These are phyloP conservation scores for Octopus bimaculoides DNA, from an alignment of 1,140 invertebrate species.

Conservation along the genomic window DNA sequence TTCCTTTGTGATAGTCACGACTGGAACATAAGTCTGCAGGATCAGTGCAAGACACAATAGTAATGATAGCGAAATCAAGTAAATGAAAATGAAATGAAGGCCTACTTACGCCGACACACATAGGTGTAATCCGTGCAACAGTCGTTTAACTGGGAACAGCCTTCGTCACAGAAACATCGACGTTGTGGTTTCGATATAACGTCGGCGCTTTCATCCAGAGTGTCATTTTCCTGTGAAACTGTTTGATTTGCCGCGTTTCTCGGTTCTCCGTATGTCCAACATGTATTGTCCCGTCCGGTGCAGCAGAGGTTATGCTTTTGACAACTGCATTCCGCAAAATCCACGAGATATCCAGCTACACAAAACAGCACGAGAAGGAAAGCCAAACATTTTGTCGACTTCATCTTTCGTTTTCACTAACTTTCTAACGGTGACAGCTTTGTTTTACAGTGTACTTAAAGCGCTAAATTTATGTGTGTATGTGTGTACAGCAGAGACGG, in stretches of 20 bases:
- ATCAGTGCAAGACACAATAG: too few species aligned
- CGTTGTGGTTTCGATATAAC: not conserved
- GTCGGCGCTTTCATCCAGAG: not conserved
- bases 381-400: too few species aligned
- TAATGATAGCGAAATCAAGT: too few species aligned
- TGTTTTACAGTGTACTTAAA: too few species aligned
- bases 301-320: constrained; percentile 36
- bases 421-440: too few species aligned
- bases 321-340: constrained; percentile 22
- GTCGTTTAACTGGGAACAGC: constrained; percentile 39
- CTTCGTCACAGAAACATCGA: constrained; percentile 45
- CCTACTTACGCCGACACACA: constrained; percentile 36
- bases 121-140: constrained; percentile 44
- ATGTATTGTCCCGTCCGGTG: constrained; percentile 44
- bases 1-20: too few species aligned
- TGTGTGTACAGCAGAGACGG: too few species aligned
- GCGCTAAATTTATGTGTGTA: too few species aligned
- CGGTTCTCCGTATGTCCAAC: constrained; percentile 36
- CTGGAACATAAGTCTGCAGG: too few species aligned
- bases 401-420: too few species aligned
- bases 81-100: not conserved
- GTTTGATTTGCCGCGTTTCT: constrained; percentile 25
- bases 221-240: constrained; percentile 19
- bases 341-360: not conserved
- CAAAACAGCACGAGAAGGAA: too few species aligned